phyloP scores from a whole-genome alignment of 1,140 invertebrate genomes.

The Cotesia vestalis region DNA sequence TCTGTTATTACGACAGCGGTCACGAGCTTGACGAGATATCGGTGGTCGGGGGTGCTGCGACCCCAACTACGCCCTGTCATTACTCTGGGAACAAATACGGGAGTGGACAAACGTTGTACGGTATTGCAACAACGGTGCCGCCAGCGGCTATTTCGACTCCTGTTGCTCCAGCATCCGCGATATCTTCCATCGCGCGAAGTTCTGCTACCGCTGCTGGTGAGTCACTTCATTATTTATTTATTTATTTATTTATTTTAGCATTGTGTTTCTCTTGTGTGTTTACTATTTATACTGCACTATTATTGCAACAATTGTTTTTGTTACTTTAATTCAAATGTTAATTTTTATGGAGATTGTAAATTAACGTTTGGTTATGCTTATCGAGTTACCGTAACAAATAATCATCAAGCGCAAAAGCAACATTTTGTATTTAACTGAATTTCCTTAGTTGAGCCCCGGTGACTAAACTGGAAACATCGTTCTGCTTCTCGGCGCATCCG shows the following conservation, averaged over 20 bases:
- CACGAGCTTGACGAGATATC: constrained; percentile 83
- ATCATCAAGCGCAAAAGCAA: constrained; percentile 47
- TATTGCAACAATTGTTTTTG: no score
- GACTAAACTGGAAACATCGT: neutral
- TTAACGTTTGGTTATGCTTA: neutral
- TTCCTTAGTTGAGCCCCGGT: neutral
- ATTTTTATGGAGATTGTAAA: neutral
- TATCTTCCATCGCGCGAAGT: constrained; percentile 1
- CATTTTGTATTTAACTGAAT: constrained; percentile 15
- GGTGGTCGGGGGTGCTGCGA: constrained; percentile 73
- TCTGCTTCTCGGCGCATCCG: constrained; percentile 51
- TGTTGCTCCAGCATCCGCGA: neutral
- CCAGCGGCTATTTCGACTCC: constrained; percentile 49
- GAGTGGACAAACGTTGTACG: constrained; percentile 61
- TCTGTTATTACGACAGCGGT: constrained; percentile 67
- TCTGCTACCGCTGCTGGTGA: constrained; percentile 15
- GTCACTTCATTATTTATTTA: constrained; percentile 9
- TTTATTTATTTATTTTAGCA: neutral
- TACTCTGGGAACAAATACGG: constrained; percentile 66
- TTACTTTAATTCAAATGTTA: no score
- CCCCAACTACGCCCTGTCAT: constrained; percentile 68
- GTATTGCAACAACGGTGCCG: constrained; percentile 59
- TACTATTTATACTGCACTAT: no score
- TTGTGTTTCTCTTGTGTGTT: neutral
- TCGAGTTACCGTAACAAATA: neutral